Conservation (phyloP, 2,113 vertebrate species). For the Oreochromis spilurus region DNA sequence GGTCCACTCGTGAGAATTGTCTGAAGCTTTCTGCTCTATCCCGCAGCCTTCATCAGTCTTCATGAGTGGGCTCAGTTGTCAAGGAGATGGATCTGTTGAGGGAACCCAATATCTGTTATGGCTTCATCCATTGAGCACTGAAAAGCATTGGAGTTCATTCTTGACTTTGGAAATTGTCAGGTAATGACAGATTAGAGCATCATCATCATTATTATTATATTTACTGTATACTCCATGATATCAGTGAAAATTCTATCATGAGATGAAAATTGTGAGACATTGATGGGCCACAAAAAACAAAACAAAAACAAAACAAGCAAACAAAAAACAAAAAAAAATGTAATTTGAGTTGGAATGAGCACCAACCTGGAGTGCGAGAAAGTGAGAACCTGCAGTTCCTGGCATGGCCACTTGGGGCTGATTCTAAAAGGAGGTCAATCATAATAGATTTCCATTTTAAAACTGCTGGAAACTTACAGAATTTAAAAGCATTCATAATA, state of each 20-base stretch:
- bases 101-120: neutral
- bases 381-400: neutral
- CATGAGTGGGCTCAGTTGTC: neutral
- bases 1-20: neutral
- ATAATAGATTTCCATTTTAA: neutral
- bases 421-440: neutral
- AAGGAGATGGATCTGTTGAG: neutral
- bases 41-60: neutral
- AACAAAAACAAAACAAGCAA: neutral
- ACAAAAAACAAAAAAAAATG: neutral
- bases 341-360: neutral
- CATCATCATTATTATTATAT: neutral
- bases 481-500: neutral
- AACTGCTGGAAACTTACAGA: neutral
- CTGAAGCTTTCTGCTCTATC: neutral
- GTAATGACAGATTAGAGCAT: neutral
- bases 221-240: neutral
- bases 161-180: neutral
- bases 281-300: neutral
- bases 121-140: neutral
- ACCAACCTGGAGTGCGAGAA: neutral
- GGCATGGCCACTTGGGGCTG: neutral
- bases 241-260: neutral
- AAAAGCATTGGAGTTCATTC: neutral
- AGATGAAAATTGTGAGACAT: neutral